These are phyloP conservation scores for Drosophila varians DNA, from an alignment of 1,140 invertebrate genomes.

Conservation along the genomic window DNA sequence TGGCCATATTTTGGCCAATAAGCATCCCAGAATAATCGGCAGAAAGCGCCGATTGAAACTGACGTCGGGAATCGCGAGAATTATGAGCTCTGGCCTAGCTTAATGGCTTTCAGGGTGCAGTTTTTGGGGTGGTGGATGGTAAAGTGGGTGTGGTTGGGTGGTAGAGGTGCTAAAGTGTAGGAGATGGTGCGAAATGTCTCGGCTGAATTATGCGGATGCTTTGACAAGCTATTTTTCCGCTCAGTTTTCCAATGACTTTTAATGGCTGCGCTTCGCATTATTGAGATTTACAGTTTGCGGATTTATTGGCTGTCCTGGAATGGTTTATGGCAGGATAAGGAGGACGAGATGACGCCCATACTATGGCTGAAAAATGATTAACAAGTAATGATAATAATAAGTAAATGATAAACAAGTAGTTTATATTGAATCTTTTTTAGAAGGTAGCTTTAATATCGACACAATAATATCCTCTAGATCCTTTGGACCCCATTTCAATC, in stretches of 20 bases:
- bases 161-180: neutral
- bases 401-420: neutral
- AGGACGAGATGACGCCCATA: neutral
- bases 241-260: slow-evolving; percentile 42
- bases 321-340: slow-evolving; percentile 18
- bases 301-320: slow-evolving; percentile 42
- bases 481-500: slow-evolving; percentile 22
- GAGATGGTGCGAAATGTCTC: slow-evolving; percentile 30
- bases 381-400: no score
- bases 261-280: slow-evolving; percentile 40
- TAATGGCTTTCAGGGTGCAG: neutral
- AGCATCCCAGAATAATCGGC: no score
- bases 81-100: slow-evolving; percentile 56
- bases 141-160: neutral
- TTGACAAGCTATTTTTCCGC: slow-evolving; percentile 52
- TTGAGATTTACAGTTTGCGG: slow-evolving; percentile 45
- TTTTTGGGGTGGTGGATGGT: neutral
- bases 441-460: neutral
- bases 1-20: no score
- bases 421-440: neutral
- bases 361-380: neutral
- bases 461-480: slow-evolving; percentile 8
- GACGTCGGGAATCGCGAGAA: slow-evolving; percentile 56
- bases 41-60: slow-evolving; percentile 70
- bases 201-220: slow-evolving; percentile 45